Evolutionary conservation across 2,113 vertebrate genomes (phyloP), one percentile per base, ranked within the genome.

Genomic region (Ochotona curzoniae): DNA sequence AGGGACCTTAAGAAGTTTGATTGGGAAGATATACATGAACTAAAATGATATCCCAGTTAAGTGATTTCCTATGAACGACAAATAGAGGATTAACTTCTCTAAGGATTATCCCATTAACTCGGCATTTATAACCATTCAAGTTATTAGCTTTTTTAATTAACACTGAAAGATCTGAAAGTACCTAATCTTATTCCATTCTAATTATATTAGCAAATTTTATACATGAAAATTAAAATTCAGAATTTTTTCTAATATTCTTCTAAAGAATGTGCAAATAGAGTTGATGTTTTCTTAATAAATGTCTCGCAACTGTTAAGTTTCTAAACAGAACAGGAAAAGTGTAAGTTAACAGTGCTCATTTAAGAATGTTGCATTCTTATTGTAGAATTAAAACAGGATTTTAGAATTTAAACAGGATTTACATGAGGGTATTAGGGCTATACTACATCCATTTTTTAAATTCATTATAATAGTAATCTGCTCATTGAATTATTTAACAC

Each of bases 141-240:
- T 98, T 98, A 98, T 96, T 98, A 97, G 84, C 95, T 97, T 98
- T 98, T 98, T 97, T 98, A 98, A 98, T 98, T 98, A 98, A 98
- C 95, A 96, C 84, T 80, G 96, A 98, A 97, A 97, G 93, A 96
- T 96, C 95, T 94, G 95, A 97, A 97, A 97, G 88, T 89, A 95
- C 95, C 92, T 98, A 96, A 95, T 96, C 96, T 69, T 93, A 96
- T 97, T 97, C 91, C 80, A 87, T 93, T 90, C 66, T 97, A 98
- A 97, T 98, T 98, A 97, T 95, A 97, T 97, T 97, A 98, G 97
- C 96, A 97, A 97, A 98, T 97, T 97, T 91, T 80, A 94, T 64
- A 85, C 87, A 96, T 57, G 92, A 96, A 97, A 98, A 98, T 98
- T 97, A 97, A 98, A 97, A 96, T 97, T 97, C 82, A 60, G 92